phyloP scores from a whole-genome alignment of 2,888 invertebrate species.

The Mesoligia furuncula region DNA sequence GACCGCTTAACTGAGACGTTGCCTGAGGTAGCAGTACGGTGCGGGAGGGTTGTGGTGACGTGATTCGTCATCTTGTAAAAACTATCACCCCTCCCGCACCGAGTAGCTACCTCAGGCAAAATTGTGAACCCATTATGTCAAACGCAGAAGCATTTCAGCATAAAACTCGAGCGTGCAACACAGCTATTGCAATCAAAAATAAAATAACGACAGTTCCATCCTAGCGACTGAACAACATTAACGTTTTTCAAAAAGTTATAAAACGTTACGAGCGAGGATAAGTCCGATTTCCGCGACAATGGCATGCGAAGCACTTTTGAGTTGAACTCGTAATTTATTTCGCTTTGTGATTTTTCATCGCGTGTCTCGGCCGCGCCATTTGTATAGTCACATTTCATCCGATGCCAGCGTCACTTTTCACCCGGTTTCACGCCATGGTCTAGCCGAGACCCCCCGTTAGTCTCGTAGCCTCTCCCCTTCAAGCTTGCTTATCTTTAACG shows the following conservation, averaged over 20 bases:
- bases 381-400: constrained; percentile 75
- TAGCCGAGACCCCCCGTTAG: constrained; percentile 24
- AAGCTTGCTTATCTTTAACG: constrained; percentile 72
- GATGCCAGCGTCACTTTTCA: constrained; percentile 70
- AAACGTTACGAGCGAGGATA: constrained; percentile 54
- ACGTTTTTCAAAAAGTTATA: constrained; percentile 59
- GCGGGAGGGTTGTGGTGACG: too few relatives aligned
- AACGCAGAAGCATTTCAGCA: constrained; percentile 35
- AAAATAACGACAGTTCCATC: constrained; percentile 45
- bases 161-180: constrained; percentile 39
- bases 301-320: constrained; percentile 71
- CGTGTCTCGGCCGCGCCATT: constrained; percentile 73
- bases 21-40: too few relatives aligned
- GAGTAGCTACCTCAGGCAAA: not conserved
- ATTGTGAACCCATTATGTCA: constrained; percentile 32
- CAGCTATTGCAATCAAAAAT: constrained; percentile 52
- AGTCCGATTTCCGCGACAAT: constrained; percentile 68
- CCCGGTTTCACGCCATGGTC: constrained; percentile 64
- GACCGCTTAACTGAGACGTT: too few relatives aligned
- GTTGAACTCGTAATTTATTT: constrained; percentile 78
- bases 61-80: too few relatives aligned
- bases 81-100: too few relatives aligned
- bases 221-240: constrained; percentile 43
- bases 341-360: constrained; percentile 81
- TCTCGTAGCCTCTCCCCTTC: constrained; percentile 16